Evolutionary conservation across 2,113 vertebrate species (phyloP), one percentile per base, ranked within the genome.

Genomic region (Gopherus flavomarginatus): DNA sequence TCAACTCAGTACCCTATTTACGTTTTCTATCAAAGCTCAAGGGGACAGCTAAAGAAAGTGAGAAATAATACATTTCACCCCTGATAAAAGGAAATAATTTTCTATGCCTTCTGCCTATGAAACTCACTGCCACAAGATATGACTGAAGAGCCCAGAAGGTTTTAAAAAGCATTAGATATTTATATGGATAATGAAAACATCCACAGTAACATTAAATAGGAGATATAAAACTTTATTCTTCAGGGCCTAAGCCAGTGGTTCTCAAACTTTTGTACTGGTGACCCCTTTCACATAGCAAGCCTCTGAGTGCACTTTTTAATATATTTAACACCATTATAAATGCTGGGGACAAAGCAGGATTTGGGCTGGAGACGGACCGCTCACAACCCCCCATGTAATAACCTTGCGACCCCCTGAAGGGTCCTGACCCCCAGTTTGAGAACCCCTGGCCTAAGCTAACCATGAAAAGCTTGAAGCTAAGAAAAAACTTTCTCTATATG

Each of bases 131-230:
- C 54, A 56, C 27, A 17, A 26, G 9, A 11, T 22, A 72, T 4
- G 13, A 0, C 65, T 42, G 3, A 17, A 42, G 38, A 29, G 50
- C 50, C 69, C 31, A 47, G 44, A 1, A 21, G 54, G 21, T 79
- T 8, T 44, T 3, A 81, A 62, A 69, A 47, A 21, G 21, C 19
- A 5, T 2, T 5, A 78, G 9, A 5, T n/a, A 17, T 47, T 72
- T 31, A 86, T 0, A 29, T 0, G 0, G 11, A 56, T 6, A 56
- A 29, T 29, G 65, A 24, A 26, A 79, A 79, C 11, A 16, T 2
- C 56, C 52, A 1, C 3, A 22, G 50, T 31, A 14, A 38, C 10
- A 72, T n/a, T 65, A 38, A 24, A 12, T 13, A 1, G 69, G n/a
- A 72, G 17, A 38, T n/a, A 38, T 53, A 88, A 38, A 85, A 54